These are phyloP conservation scores for Drosophila borealis DNA, from an alignment of 2,888 invertebrate species.

Conservation along the genomic window DNA sequence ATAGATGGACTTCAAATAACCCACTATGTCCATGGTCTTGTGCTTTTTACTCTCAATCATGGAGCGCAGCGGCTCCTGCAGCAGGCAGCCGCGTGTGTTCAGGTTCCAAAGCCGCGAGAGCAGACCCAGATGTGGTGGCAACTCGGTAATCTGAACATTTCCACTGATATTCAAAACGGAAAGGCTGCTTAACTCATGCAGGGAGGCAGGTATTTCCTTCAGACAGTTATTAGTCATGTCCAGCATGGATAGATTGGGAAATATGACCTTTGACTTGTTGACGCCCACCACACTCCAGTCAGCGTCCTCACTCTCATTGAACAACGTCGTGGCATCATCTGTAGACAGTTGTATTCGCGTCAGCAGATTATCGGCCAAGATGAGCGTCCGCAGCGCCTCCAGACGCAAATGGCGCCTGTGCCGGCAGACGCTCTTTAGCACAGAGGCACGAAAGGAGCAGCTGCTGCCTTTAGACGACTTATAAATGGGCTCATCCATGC, in stretches of 20 bases:
- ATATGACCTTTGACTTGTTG: slow-evolving; percentile 90
- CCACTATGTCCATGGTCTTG: slow-evolving; percentile 96
- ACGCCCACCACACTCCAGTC: slow-evolving; percentile 87
- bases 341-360: slow-evolving; percentile 92
- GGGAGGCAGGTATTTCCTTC: slow-evolving; percentile 91
- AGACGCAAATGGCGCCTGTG: slow-evolving; percentile 94
- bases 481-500: slow-evolving; percentile 67
- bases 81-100: slow-evolving; percentile 94
- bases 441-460: slow-evolving; percentile 88
- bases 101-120: slow-evolving; percentile 98
- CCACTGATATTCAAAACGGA: slow-evolving; percentile 96
- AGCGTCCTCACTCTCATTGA: slow-evolving; percentile 87
- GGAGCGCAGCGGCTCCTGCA: slow-evolving; percentile 94
- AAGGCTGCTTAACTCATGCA: slow-evolving; percentile 93
- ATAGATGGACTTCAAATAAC: slow-evolving; percentile 94
- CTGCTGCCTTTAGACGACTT: slow-evolving; percentile 85
- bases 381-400: slow-evolving; percentile 84
- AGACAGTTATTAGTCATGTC: slow-evolving; percentile 96
- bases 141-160: slow-evolving; percentile 90
- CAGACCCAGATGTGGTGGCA: slow-evolving; percentile 98
- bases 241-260: slow-evolving; percentile 97
- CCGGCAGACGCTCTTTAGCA: slow-evolving; percentile 92
- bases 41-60: slow-evolving; percentile 97
- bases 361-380: slow-evolving; percentile 94
- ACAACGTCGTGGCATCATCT: slow-evolving; percentile 90